Evolutionary conservation across 2,797 vertebrate genomes (phyloP).

Genomic region (Philypnodon macrostomus): DNA sequence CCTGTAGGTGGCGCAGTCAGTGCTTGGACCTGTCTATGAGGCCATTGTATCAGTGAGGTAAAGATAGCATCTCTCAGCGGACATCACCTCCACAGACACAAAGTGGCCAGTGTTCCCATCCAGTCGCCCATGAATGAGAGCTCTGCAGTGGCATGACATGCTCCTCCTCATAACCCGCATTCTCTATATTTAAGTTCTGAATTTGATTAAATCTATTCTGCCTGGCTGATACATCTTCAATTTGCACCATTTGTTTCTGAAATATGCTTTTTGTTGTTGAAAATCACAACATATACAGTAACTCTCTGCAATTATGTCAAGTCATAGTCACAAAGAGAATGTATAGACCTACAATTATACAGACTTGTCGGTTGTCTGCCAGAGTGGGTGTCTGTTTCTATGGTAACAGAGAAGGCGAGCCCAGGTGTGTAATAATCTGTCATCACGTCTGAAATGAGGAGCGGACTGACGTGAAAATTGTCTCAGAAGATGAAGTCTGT

Average conservation of each 20-base stretch:
- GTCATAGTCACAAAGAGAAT: background rate
- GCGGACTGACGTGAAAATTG: conserved; percentile 46
- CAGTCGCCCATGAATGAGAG: conserved; percentile 53
- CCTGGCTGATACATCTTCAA: conserved; percentile 14
- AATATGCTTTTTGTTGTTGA: background rate
- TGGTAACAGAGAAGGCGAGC: conserved; percentile 14
- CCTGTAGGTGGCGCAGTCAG: conserved; percentile 68
- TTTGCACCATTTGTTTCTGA: background rate
- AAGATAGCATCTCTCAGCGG: conserved; percentile 71
- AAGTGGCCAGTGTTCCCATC: conserved; percentile 61
- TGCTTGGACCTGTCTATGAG: conserved; percentile 58
- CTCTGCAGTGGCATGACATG: conserved; percentile 17
- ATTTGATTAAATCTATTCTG: conserved; percentile 14
- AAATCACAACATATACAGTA: background rate
- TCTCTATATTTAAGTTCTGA: conserved; percentile 19
- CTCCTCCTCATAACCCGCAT: conserved; percentile 16
- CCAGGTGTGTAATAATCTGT: conserved; percentile 5
- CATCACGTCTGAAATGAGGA: conserved; percentile 10
- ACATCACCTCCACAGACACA: conserved; percentile 63
- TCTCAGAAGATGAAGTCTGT: conserved; percentile 16
- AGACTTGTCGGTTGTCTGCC: conserved; percentile 3
- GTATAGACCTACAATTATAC: conserved; percentile 3
- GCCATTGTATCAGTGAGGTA: conserved; percentile 64
- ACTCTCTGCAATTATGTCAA: background rate
- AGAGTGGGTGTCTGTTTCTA: conserved; percentile 22